phyloP scores from a whole-genome alignment of 2,888 invertebrate genomes.

The Platyscelio sp. region DNA sequence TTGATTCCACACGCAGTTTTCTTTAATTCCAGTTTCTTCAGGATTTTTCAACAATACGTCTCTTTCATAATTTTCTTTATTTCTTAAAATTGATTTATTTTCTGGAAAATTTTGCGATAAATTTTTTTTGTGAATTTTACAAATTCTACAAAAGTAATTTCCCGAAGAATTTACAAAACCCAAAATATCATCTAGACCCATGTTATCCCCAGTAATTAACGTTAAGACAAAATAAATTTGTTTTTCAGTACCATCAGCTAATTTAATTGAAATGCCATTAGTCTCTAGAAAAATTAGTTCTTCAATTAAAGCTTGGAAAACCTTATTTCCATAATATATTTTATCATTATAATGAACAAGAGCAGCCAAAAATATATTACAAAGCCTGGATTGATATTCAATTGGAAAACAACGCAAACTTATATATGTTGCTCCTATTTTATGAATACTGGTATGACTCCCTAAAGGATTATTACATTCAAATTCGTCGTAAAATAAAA shows the following conservation, averaged over 20 bases:
- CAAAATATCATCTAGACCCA: slow-evolving; percentile 46
- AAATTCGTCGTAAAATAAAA: no score
- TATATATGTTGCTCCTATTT: slow-evolving; percentile 11
- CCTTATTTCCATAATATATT: slow-evolving; percentile 3
- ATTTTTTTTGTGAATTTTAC: slow-evolving; percentile 32
- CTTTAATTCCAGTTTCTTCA: slow-evolving; percentile 30
- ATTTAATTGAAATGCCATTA: slow-evolving; percentile 45
- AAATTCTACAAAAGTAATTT: slow-evolving; percentile 52
- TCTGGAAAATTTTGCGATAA: background rate
- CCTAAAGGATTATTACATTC: slow-evolving; percentile 18
- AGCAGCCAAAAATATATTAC: slow-evolving; percentile 27
- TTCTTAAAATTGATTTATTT: slow-evolving; percentile 22
- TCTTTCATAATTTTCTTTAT: slow-evolving; percentile 29
- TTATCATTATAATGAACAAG: slow-evolving; percentile 27
- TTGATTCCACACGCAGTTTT: slow-evolving; percentile 32
- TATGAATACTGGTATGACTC: slow-evolving; percentile 15
- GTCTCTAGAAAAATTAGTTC: slow-evolving; percentile 56
- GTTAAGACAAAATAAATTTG: slow-evolving; percentile 61
- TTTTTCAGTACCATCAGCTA: slow-evolving; percentile 22
- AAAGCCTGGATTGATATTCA: slow-evolving; percentile 24
- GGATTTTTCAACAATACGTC: slow-evolving; percentile 11
- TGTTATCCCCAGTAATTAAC: slow-evolving; percentile 48
- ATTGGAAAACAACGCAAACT: slow-evolving; percentile 30
- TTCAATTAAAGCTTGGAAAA: slow-evolving; percentile 41
- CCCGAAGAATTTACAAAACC: slow-evolving; percentile 56